Percentiles rank a stretch among this genome's conserved stretches.
These are phyloP conservation scores for Ormyrus labotus DNA, from an alignment of 2,888 invertebrate genomes.

Conservation along the genomic window DNA sequence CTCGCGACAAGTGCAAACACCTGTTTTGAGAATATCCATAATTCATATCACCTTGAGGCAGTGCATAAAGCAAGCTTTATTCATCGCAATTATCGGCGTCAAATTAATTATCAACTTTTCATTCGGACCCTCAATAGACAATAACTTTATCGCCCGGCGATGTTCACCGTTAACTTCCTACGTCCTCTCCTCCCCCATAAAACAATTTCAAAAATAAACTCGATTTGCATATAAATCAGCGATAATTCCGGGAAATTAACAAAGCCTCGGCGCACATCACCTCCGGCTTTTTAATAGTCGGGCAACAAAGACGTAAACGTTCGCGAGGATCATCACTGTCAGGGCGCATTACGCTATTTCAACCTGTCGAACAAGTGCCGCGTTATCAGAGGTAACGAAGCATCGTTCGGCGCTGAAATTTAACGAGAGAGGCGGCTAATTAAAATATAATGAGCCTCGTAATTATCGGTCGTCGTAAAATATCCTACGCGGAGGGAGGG, in stretches of 20 bases:
- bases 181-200: too few species aligned
- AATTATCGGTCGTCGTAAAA: conserved; percentile 71
- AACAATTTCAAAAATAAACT: background rate
- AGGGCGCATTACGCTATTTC: conserved; percentile 60
- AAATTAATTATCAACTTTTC: too few species aligned
- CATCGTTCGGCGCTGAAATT: conserved; percentile 70
- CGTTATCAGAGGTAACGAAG: conserved; percentile 61
- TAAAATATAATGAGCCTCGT: conserved; percentile 74
- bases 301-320: too few species aligned
- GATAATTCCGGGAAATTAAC: conserved; percentile 7
- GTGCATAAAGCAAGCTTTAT: too few species aligned
- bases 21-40: too few species aligned
- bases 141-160: too few species aligned
- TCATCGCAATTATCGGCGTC: too few species aligned
- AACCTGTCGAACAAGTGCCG: conserved; percentile 58
- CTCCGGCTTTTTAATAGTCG: too few species aligned
- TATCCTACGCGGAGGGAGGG: conserved; percentile 34
- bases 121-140: too few species aligned
- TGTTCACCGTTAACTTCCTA: too few species aligned
- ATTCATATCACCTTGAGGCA: too few species aligned
- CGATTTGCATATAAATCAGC: conserved; percentile 33
- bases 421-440: conserved; percentile 70
- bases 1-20: too few species aligned
- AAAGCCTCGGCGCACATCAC: background rate
- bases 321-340: conserved; percentile 63